Evolutionary conservation across 2,888 invertebrate species (phyloP), one percentile per base, ranked within the genome.

Genomic region (Brachypalpus laphriformis): DNA sequence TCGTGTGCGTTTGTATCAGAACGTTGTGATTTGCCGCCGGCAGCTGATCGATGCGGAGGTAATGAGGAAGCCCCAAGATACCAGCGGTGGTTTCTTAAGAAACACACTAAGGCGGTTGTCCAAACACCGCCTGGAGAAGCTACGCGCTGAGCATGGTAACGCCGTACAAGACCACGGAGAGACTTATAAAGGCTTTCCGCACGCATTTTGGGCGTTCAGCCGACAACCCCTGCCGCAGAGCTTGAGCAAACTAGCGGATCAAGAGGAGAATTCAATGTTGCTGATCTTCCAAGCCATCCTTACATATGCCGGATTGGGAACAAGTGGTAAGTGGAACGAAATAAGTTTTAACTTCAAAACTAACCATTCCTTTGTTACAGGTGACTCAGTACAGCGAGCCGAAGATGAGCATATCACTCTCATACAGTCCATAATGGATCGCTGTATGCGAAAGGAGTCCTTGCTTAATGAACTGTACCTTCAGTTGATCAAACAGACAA

Each of bases 401-500:
- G 96, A 96, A 91, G 97, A 97, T 90, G 98, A 98, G 91, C 96
- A 98, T 88, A 96, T 97, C 5, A 95, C 96, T 82, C 94, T 98
- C 22, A 96, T 98, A 70, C 98, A 98, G 92, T 95, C 95, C 1
- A 95, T 98, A 87, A 94, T 98, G 93, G 98, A 98, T 89, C 95
- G 97, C 78, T 97, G 97, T 89, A 95, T 98, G 95, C 94, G 97
- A 88, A 98, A 96, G 90, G 97, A 98, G 89, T 94, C 96, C 59
- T 93, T 98, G 59, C 93, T 98, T 4, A 97, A 97, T 89, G 98
- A 98, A 92, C 93, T 98, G 75, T 98, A 97, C 91, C 94, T 98
- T 88, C 98, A 98, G 91, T 94, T 98, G 45, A 96, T 98, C 78
- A 98, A 98, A 91, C 97, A 97, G 93, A 98, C 98, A 0, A 98